Conservation (phyloP, 2,113 vertebrate genomes). For the Tyto alba region DNA sequence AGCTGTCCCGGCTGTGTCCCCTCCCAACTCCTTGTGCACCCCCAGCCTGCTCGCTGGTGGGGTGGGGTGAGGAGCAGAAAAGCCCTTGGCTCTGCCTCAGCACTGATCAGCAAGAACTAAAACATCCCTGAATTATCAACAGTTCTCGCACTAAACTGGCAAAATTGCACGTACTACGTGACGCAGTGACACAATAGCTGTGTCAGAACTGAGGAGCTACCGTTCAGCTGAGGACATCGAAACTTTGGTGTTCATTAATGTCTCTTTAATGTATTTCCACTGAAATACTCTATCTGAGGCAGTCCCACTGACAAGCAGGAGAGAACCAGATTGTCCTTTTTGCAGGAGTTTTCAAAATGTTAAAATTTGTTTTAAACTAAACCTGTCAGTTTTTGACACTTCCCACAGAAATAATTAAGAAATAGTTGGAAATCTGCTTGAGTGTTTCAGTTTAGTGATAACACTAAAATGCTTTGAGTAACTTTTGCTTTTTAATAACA, state of each 20-base stretch:
- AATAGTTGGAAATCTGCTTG: not conserved
- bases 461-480: not conserved
- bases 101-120: no score
- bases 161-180: not conserved
- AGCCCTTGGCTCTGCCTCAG: no score
- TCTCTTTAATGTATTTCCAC: not conserved
- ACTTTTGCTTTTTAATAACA: not conserved
- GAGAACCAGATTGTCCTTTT: not conserved
- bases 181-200: accelerated
- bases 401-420: not conserved
- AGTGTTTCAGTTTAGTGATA: not conserved
- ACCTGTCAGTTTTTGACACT: not conserved
- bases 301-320: not conserved
- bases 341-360: not conserved
- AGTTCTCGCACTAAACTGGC: not conserved
- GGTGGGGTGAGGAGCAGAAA: no score
- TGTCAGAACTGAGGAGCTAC: not conserved
- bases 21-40: no score
- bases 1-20: no score
- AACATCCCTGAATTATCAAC: no score
- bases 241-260: not conserved
- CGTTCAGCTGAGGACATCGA: not conserved
- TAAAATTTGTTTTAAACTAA: not conserved
- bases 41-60: no score
- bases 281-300: not conserved